Conservation (phyloP, 2,113 vertebrate species). For the Mobula birostris region DNA sequence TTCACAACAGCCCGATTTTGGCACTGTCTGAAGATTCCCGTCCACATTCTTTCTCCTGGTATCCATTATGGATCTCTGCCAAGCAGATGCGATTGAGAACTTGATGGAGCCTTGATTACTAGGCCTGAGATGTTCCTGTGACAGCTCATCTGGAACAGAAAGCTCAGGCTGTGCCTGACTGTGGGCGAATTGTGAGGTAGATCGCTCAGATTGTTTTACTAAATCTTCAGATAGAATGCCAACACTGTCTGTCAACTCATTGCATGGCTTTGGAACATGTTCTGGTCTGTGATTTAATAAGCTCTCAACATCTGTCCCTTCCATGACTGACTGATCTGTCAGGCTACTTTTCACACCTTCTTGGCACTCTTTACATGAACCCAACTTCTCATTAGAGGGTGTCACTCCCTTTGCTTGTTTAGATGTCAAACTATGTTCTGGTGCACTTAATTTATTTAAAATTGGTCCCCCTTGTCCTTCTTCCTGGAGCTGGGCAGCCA, state of each 20-base stretch:
- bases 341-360: background rate
- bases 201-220: background rate
- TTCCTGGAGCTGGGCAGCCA: background rate
- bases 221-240: background rate
- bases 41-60: conserved; percentile 43
- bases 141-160: background rate
- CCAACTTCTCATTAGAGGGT: background rate
- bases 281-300: background rate
- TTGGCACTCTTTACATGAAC: background rate
- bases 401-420: background rate
- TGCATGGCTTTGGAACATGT: background rate
- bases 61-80: conserved; percentile 60
- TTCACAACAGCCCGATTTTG: conserved; percentile 49
- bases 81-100: conserved; percentile 58
- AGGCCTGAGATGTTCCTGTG: conserved; percentile 6
- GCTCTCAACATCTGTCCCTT: background rate
- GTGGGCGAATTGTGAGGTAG: background rate
- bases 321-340: background rate
- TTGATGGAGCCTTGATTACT: conserved; percentile 42
- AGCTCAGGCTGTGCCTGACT: background rate
- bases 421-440: background rate
- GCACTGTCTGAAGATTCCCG: conserved; percentile 38
- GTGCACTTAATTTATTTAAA: background rate
- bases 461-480: background rate
- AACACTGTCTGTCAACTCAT: background rate